phyloP scores from a whole-genome alignment of 2,113 vertebrate species.

The Malurus alboscapulatus region DNA sequence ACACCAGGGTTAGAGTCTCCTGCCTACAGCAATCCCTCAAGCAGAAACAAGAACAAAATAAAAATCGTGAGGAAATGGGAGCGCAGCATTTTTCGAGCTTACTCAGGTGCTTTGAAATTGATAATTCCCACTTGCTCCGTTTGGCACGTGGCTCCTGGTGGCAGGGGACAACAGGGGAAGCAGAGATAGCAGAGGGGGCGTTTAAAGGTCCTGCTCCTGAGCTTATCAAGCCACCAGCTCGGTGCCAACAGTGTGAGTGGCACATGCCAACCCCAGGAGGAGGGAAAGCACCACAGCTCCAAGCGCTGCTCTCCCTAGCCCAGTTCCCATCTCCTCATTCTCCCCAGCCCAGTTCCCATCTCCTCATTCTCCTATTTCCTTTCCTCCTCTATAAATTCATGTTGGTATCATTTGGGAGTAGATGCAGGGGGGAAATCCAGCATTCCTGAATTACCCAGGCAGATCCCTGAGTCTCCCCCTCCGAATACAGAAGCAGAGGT shows the following conservation, averaged over 20 bases:
- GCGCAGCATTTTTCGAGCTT: background rate
- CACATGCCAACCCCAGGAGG: fast-evolving
- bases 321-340: background rate
- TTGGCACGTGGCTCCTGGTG: background rate
- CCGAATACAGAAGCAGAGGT: fast-evolving
- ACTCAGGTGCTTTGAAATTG: background rate
- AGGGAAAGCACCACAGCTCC: background rate
- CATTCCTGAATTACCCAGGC: background rate
- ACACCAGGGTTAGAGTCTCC: background rate
- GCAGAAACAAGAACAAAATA: background rate
- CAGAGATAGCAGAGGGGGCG: fast-evolving
- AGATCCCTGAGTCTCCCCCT: fast-evolving
- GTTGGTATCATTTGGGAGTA: background rate
- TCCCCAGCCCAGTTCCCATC: background rate
- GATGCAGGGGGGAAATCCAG: background rate
- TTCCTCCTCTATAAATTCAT: background rate
- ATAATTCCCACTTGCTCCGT: background rate
- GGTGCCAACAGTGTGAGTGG: fast-evolving
- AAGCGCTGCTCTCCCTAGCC: fast-evolving
- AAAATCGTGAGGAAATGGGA: fast-evolving
- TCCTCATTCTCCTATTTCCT: background rate
- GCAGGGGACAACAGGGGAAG: background rate
- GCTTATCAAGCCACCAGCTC: background rate
- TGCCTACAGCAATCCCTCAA: background rate
- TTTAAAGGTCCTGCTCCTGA: background rate